Percentiles rank a stretch among this genome's conserved stretches.
Conservation (phyloP, 1,140 invertebrate species). For the Diplogasteroides magnus region DNA sequence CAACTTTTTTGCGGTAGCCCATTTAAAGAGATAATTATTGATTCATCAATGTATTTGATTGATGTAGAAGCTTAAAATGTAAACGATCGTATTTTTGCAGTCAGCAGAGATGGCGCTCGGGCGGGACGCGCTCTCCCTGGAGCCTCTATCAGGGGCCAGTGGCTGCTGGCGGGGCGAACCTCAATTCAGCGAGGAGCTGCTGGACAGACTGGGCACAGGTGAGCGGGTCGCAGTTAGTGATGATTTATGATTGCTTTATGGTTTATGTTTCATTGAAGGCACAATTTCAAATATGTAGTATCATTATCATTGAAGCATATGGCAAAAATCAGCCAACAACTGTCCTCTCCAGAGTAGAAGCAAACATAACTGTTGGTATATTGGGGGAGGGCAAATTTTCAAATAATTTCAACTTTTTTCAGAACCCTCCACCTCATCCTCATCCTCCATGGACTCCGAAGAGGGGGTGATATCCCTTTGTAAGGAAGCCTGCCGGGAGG, state of each 20-base stretch:
- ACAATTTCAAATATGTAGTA: not conserved
- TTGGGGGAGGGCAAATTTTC: not conserved
- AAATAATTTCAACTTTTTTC: not conserved
- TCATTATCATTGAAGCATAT: not conserved
- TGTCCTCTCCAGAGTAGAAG: not conserved
- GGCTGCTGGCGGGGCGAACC: not conserved
- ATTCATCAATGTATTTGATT: too few relatives aligned
- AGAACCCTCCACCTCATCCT: not conserved
- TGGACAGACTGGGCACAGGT: not conserved
- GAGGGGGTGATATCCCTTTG: slow-evolving; percentile 4
- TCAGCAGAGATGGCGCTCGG: not conserved
- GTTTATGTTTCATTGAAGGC: not conserved
- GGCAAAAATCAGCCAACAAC: not conserved
- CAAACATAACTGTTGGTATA: not conserved
- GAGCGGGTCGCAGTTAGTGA: too few relatives aligned
- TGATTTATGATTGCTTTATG: not conserved
- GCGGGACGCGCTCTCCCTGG: not conserved
- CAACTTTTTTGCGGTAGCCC: too few relatives aligned
- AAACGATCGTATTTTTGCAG: too few relatives aligned
- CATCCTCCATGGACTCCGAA: slow-evolving; percentile 5
- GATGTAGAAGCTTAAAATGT: too few relatives aligned
- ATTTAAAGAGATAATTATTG: too few relatives aligned
- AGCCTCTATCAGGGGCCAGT: not conserved
- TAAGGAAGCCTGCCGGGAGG: slow-evolving; percentile 14
- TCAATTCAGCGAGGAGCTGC: not conserved